phyloP scores from a whole-genome alignment of 64 coral and sea anemone species.

The Stichodactyla mertensii region DNA sequence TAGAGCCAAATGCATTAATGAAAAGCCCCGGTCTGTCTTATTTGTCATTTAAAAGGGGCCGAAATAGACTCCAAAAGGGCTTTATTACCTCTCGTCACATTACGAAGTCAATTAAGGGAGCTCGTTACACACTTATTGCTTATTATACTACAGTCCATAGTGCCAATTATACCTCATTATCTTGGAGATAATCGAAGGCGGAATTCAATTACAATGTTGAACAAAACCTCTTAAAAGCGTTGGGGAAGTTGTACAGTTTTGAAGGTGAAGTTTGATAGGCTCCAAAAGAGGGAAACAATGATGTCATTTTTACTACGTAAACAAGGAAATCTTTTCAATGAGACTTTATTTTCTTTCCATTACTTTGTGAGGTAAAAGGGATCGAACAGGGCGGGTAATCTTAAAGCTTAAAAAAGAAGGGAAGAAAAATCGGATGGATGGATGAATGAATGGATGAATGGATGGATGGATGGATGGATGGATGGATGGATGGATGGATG shows the following conservation, averaged over 20 bases:
- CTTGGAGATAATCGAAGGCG: conserved; percentile 65
- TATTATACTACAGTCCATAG: conserved; percentile 56
- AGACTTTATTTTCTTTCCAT: not conserved
- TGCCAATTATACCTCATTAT: conserved; percentile 75
- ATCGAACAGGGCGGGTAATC: not conserved
- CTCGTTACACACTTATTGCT: conserved; percentile 72
- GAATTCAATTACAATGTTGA: conserved; percentile 60
- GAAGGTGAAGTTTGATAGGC: not conserved
- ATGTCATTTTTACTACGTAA: not conserved
- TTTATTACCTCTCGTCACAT: conserved; percentile 69
- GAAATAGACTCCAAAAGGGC: conserved; percentile 42
- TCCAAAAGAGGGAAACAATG: not conserved
- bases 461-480: no score
- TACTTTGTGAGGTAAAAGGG: not conserved
- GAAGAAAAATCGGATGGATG: no score
- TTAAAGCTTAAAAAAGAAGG: not conserved
- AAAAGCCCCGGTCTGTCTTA: conserved; percentile 39
- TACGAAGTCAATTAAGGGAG: conserved; percentile 63
- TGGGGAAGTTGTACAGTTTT: conserved; percentile 28
- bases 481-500: no score
- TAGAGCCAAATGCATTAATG: conserved; percentile 45
- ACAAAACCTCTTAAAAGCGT: conserved; percentile 47
- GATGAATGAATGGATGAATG: no score
- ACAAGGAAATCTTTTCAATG: not conserved
- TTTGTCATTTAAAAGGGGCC: conserved; percentile 57